Conservation (phyloP, 1,140 invertebrate species). For the Nasonia longicornis region DNA sequence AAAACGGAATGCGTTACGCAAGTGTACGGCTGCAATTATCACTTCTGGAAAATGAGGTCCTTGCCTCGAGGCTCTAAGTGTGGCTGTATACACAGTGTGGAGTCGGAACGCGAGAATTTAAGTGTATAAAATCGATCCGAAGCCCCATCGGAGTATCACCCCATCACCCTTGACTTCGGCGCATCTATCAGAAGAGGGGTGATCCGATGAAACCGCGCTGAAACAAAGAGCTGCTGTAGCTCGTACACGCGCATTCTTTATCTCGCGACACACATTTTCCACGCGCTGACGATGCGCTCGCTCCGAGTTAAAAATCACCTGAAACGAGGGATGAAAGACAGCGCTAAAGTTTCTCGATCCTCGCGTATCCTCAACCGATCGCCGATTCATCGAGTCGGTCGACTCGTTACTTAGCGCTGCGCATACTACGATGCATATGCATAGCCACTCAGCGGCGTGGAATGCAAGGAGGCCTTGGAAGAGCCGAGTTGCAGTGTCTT, state of each 20-base stretch:
- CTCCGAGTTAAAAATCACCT: no score
- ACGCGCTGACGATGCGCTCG: not conserved
- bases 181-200: not conserved
- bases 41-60: not conserved
- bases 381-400: not conserved
- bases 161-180: not conserved
- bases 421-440: not conserved
- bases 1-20: constrained; percentile 4
- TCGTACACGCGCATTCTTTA: not conserved
- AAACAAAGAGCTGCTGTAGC: not conserved
- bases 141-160: not conserved
- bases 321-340: no score
- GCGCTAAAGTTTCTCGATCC: no score
- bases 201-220: not conserved
- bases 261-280: constrained; percentile 11
- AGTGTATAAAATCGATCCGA: not conserved
- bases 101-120: no score
- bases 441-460: not conserved
- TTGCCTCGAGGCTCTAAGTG: not conserved
- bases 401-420: not conserved
- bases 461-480: constrained; percentile 33
- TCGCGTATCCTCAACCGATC: not conserved
- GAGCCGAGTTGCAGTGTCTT: constrained; percentile 8
- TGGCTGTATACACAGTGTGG: no score
- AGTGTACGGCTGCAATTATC: not conserved